Evolutionary conservation across 2,888 invertebrate species (phyloP).

Genomic region (Limnephilus lunatus): DNA sequence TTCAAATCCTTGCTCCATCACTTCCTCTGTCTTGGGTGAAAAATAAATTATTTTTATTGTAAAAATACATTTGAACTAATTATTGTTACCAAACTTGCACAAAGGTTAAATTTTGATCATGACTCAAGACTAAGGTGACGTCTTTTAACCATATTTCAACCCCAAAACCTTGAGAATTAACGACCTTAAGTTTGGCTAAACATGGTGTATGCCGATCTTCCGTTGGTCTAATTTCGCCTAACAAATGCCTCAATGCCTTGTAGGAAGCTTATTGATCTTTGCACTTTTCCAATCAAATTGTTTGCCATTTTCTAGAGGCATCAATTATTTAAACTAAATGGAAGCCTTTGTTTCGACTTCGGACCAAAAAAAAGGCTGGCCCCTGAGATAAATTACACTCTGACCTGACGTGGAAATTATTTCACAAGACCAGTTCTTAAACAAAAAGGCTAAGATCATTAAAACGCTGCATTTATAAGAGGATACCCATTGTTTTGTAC

Average conservation of each 20-base stretch:
- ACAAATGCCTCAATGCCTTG: not conserved
- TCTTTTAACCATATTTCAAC: not conserved
- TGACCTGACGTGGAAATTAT: not conserved
- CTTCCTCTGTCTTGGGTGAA: not conserved
- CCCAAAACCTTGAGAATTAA: not conserved
- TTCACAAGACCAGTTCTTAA: not conserved
- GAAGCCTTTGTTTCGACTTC: slow-evolving; percentile 38
- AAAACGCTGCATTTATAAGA: not conserved
- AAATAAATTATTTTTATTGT: not conserved
- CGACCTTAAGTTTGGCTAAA: not conserved
- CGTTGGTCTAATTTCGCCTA: slow-evolving; percentile 32
- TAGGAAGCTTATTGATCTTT: slow-evolving; percentile 39
- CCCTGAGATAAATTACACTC: not conserved
- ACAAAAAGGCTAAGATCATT: not conserved
- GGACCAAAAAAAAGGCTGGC: slow-evolving; percentile 22
- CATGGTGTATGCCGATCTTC: not conserved
- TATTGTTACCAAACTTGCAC: not conserved
- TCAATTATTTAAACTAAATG: slow-evolving; percentile 40
- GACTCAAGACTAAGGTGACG: not conserved
- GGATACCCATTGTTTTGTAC: not conserved
- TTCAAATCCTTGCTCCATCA: not conserved
- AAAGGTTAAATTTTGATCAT: not conserved
- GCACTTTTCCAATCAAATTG: slow-evolving; percentile 46
- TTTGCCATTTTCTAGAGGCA: slow-evolving; percentile 37
- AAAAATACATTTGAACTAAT: not conserved